Percentiles rank a stretch among this genome's conserved stretches.
phyloP scores from a whole-genome alignment of 1,140 invertebrate genomes.

The Sarcophaga bullata region DNA sequence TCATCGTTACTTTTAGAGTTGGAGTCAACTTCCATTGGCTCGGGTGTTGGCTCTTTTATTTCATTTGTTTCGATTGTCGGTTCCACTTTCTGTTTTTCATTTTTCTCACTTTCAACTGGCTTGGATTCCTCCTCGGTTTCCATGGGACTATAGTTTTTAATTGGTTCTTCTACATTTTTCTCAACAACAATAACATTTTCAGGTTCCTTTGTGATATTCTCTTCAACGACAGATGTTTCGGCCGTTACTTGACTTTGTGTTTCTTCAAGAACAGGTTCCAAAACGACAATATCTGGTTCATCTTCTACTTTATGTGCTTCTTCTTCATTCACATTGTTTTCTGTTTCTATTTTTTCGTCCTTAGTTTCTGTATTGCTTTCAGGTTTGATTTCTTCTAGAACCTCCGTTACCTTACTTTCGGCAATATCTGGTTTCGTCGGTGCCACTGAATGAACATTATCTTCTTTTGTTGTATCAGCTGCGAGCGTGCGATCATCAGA shows the following conservation, averaged over 20 bases:
- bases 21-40: conserved; percentile 61
- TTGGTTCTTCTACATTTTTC: neutral
- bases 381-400: neutral
- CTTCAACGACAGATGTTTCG: neutral
- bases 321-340: neutral
- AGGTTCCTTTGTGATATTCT: neutral
- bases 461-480: neutral
- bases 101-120: neutral
- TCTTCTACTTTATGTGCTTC: conserved; percentile 10
- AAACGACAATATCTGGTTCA: neutral
- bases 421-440: neutral
- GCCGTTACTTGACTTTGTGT: conserved; percentile 26
- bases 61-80: neutral
- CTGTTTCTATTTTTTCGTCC: neutral
- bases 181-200: conserved; percentile 29
- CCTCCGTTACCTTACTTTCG: neutral
- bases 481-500: neutral
- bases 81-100: neutral
- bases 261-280: neutral
- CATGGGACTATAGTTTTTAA: neutral
- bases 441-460: neutral
- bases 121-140: conserved; percentile 13
- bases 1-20: conserved; percentile 51
- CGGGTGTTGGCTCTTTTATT: conserved; percentile 50
- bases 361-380: neutral